Evolutionary conservation across 2,113 vertebrate genomes (phyloP).

Genomic region (Sialia sialis): DNA sequence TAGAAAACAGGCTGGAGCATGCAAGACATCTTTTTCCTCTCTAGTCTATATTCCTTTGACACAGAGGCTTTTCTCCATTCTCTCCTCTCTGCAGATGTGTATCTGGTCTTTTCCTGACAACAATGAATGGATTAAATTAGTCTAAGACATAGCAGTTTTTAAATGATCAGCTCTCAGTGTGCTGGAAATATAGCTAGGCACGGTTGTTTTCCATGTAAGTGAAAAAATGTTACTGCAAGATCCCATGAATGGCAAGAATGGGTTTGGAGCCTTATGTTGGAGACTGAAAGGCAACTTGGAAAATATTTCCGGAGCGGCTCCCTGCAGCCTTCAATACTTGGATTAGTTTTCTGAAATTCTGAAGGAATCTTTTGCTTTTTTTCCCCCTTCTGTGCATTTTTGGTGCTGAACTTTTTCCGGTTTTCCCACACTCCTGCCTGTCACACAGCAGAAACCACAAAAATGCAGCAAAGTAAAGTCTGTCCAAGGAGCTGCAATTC

Average conservation of each 20-base stretch:
- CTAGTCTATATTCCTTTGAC: background rate
- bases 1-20: background rate
- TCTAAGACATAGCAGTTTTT: background rate
- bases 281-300: slow-evolving; percentile 73
- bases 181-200: background rate
- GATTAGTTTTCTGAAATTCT: slow-evolving; percentile 75
- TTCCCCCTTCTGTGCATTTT: slow-evolving; percentile 86
- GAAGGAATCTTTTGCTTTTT: slow-evolving; percentile 76
- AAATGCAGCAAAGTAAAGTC: slow-evolving; percentile 88
- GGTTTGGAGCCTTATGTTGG: slow-evolving; percentile 48
- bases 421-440: slow-evolving; percentile 98
- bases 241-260: slow-evolving; percentile 60
- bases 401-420: slow-evolving; percentile 88
- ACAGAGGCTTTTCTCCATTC: background rate
- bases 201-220: slow-evolving; percentile 38
- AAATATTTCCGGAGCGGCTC: slow-evolving; percentile 78
- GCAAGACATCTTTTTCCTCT: background rate
- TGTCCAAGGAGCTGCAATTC: slow-evolving; percentile 87
- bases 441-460: slow-evolving; percentile 92
- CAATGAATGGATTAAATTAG: background rate
- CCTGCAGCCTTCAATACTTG: slow-evolving; percentile 73
- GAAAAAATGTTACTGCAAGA: slow-evolving; percentile 51
- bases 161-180: background rate
- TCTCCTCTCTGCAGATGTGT: background rate
- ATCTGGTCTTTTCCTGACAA: background rate